phyloP scores from a whole-genome alignment of 2,113 vertebrate genomes.

The Corydoras maculifer region DNA sequence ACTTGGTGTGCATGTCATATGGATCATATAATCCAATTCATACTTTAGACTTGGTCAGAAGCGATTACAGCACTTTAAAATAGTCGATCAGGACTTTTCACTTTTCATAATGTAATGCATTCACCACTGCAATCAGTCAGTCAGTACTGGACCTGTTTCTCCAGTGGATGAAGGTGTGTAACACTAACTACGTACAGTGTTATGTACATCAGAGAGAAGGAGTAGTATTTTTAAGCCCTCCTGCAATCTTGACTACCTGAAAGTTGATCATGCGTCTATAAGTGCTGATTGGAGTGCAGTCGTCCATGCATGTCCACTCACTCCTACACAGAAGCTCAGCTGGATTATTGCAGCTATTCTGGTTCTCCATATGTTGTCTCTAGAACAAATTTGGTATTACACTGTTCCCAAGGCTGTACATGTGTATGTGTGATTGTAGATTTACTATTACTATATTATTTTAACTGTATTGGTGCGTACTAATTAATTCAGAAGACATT shows the following conservation, averaged over 20 bases:
- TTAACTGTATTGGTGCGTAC: not conserved
- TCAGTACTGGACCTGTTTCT: not conserved
- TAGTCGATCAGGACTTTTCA: not conserved
- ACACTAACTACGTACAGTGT: not conserved
- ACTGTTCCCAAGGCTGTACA: not conserved
- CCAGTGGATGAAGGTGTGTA: not conserved
- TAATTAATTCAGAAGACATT: too few relatives aligned
- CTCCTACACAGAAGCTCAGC: slow-evolving; percentile 17
- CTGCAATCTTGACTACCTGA: slow-evolving; percentile 19
- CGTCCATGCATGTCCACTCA: slow-evolving; percentile 3
- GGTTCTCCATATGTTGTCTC: slow-evolving; percentile 33
- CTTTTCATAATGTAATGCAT: too few relatives aligned
- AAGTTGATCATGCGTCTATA: slow-evolving; percentile 28
- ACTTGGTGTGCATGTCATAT: not conserved
- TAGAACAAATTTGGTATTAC: slow-evolving; percentile 4
- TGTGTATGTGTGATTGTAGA: not conserved
- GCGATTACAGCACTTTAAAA: not conserved
- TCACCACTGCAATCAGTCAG: too few relatives aligned
- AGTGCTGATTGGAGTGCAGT: slow-evolving; percentile 25
- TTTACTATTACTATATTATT: not conserved
- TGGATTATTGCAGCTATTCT: slow-evolving; percentile 14
- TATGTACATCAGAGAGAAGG: not conserved
- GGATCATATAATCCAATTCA: not conserved
- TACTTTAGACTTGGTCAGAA: not conserved
- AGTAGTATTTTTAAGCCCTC: slow-evolving; percentile 13